Base-by-base conservation (phyloP, 2,888 invertebrate genomes). In the Caenorhabditis sinica region DNA sequence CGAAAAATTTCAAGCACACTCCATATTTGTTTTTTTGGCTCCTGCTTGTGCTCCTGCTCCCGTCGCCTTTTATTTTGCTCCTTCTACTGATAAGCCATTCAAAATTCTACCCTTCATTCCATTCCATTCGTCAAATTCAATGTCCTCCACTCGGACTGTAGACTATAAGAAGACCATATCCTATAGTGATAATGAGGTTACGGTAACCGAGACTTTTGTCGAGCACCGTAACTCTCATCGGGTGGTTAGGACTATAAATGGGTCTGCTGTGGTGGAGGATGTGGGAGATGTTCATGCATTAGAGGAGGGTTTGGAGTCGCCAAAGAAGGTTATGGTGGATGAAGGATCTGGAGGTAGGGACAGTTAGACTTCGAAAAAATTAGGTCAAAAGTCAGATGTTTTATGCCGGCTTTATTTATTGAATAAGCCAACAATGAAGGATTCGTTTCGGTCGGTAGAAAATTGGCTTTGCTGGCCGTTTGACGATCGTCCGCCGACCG, bases 51-150 rank as follows among this genome's bases (percentile, higher is more conserved):
- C 20, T 2, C 8, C 49, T 49, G 20, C 49, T 49, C 49, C 20
- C 8, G 49, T 2, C 45, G 15, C 2, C 30, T 73, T 28, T n/a
- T n/a, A n/a, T 43, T 73, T 65, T 53, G 6, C 15, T 56, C 23
- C 71, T 25, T 28, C 17, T 17, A 58, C 33, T 25, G 36, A 65
- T 49, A 53, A 43, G 11, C n/a, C 2, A 13, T 28, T 28, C 51
- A 56, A 45, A 9, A 73, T 80, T 53, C 53, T 80, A 4, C 72
- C 79, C 6, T 80, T 66, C 58, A 65, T 72, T 53, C 40, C 40
- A 40, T 40, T 40, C 40, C 40, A 40, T 40, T 33, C 51, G 23
- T 28, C 65, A 0, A 20, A 20, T 20, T 49, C 49, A 8, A 15
- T 15, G n/a, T 60, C 77, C 6, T 28, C 65, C 13, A 15, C 17